Conservation (phyloP, 2,113 vertebrate species). For the Pomatostomus ruficeps region DNA sequence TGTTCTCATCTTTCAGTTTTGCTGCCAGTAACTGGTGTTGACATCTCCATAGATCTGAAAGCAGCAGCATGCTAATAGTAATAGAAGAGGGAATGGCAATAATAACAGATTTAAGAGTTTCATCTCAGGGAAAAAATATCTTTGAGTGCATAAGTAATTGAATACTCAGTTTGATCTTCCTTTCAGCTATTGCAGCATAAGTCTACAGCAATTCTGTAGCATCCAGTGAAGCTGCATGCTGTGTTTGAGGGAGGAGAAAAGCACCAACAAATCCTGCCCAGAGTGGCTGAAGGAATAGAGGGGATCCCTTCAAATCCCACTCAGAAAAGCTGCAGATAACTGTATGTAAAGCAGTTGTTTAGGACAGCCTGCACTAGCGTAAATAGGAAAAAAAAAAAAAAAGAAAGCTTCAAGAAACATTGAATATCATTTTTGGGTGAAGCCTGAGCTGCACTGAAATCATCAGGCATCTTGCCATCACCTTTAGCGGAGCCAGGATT, state of each 20-base stretch:
- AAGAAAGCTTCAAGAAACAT: not conserved
- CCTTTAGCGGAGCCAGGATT: not conserved
- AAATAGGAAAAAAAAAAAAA: not conserved
- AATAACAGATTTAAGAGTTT: constrained; percentile 19
- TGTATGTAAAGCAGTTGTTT: not conserved
- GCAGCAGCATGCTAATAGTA: not conserved
- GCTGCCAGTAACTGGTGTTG: constrained; percentile 21
- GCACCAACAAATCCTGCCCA: not conserved
- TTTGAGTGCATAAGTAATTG: constrained; percentile 10
- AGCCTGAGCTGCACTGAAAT: not conserved
- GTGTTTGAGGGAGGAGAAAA: not conserved
- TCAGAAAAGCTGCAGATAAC: not conserved
- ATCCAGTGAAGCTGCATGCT: not conserved
- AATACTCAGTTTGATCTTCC: constrained; percentile 6
- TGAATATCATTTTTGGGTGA: not conserved
- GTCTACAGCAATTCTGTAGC: not conserved
- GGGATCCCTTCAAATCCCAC: not conserved
- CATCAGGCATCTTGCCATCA: not conserved
- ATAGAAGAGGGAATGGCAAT: not conserved
- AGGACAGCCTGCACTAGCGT: not conserved
- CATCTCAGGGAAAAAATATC: not conserved
- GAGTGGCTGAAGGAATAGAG: not conserved
- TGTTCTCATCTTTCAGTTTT: constrained; percentile 7
- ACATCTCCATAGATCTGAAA: constrained; percentile 14
- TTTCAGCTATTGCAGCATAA: not conserved